Base-by-base conservation (phyloP, 2,888 invertebrate genomes). In the Eudemis profundana region DNA sequence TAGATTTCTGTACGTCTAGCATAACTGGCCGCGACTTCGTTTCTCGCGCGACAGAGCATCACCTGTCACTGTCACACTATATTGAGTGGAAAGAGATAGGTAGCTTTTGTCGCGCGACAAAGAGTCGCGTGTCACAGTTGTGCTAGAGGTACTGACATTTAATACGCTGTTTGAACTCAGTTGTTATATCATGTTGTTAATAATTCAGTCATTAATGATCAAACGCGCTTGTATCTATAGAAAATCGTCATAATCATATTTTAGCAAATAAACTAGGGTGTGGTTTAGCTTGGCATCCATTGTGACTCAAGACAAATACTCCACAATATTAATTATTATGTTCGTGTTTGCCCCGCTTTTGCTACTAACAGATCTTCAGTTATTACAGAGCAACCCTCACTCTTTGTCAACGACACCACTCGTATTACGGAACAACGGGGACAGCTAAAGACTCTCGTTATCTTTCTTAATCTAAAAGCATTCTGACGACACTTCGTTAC, bases 381-480 rank as follows among this genome's bases (percentile, higher is more conserved):
- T 70, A 74, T 73, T 69, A 69, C 61, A 71, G 71, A 72, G 69
- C 68, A 70, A 73, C 74, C 59, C 66, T 67, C 50, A 54, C 38
- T 69, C 64, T 74, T 74, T 77, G 72, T 74, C 61, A 65, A 40
- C 61, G 60, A 71, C 70, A 69, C 68, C 70, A 70, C 62, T 69
- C 62, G 69, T 68, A 69, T 74, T 73, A 70, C 71, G 50, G 66
- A 68, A 65, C 65, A 65, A 65, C 59, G 38, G 61, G 42, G 53
- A 38, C 19, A 27, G 59, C 65, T 60, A 65, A 65, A 65, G 65
- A 60, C 47, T 50, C 49, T 59, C 59, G 65, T 65, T 65, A 65
- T 65, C 59, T 53, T 65, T 60, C 60, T 65, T 65, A 65, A 60
- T 65, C 65, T 60, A 27, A 60, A 53, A 65, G 65, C 59, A 65